phyloP scores from a whole-genome alignment of 2,113 vertebrate genomes.

The Varanus komodoensis region DNA sequence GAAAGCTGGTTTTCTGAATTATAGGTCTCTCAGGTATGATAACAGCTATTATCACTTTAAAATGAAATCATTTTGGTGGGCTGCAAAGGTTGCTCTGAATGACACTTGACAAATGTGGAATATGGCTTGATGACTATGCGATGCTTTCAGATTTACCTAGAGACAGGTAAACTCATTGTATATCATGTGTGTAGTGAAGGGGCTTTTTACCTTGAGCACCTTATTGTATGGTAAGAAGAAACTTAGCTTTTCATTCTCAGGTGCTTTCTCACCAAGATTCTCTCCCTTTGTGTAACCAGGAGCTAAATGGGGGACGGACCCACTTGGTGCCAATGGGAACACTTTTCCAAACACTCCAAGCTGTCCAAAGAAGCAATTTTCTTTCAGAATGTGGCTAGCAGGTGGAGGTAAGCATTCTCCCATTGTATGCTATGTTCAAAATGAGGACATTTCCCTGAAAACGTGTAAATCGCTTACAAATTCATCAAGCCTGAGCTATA shows the following conservation, averaged over 20 bases:
- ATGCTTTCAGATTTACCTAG: background rate
- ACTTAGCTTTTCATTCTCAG: background rate
- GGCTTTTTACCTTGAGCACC: background rate
- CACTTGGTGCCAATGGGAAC: background rate
- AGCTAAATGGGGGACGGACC: background rate
- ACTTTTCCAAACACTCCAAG: background rate
- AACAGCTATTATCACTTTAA: background rate
- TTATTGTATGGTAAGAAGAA: too few relatives aligned
- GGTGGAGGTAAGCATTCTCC: background rate
- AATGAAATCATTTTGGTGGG: background rate
- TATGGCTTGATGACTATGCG: background rate
- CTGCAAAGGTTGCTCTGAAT: background rate
- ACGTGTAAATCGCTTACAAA: background rate
- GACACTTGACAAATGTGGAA: background rate
- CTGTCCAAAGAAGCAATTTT: background rate
- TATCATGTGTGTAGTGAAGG: background rate
- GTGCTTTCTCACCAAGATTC: too few relatives aligned
- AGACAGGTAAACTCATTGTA: too few relatives aligned
- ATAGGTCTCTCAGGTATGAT: background rate
- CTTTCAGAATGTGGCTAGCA: background rate
- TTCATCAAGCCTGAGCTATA: background rate
- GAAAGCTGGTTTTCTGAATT: background rate
- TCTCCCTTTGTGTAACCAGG: too few relatives aligned
- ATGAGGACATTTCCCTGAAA: too few relatives aligned
- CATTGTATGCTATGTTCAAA: background rate